Evolutionary conservation across 1,140 invertebrate genomes (phyloP).

Genomic region (Vanessa atalanta): DNA sequence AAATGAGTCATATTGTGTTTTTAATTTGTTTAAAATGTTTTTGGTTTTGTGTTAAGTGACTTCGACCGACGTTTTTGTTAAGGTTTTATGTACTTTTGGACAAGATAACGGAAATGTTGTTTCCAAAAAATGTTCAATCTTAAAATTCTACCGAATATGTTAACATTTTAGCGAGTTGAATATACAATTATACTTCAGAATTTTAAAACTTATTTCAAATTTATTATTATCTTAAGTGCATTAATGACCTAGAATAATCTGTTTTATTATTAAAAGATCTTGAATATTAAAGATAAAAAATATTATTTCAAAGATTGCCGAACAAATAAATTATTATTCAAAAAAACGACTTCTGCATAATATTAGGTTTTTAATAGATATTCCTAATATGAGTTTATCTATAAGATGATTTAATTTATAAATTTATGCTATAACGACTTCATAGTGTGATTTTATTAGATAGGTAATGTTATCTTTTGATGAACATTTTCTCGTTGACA

Average conservation of each 20-base stretch:
- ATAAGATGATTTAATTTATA: too few relatives aligned
- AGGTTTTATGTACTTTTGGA: slow-evolving; percentile 13
- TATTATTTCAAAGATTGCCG: background rate
- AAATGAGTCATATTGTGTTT: slow-evolving; percentile 33
- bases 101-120: slow-evolving; percentile 17
- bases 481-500: too few relatives aligned
- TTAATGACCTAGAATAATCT: background rate
- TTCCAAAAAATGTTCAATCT: background rate
- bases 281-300: background rate
- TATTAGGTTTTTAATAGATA: background rate
- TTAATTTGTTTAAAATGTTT: slow-evolving; percentile 31
- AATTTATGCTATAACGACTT: too few relatives aligned
- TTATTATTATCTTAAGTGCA: background rate
- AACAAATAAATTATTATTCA: background rate
- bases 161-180: background rate
- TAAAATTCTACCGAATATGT: background rate
- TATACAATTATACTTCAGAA: background rate
- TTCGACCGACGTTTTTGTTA: slow-evolving; percentile 12
- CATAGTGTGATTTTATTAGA: too few relatives aligned
- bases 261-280: background rate
- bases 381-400: too few relatives aligned
- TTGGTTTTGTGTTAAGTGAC: background rate
- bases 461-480: too few relatives aligned
- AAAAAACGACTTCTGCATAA: background rate
- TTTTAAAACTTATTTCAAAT: background rate